A percentile compares a stretch with the other conserved stretches of the same genome.
phyloP scores from a whole-genome alignment of 1,140 invertebrate genomes.

The Pissodes strobi region DNA sequence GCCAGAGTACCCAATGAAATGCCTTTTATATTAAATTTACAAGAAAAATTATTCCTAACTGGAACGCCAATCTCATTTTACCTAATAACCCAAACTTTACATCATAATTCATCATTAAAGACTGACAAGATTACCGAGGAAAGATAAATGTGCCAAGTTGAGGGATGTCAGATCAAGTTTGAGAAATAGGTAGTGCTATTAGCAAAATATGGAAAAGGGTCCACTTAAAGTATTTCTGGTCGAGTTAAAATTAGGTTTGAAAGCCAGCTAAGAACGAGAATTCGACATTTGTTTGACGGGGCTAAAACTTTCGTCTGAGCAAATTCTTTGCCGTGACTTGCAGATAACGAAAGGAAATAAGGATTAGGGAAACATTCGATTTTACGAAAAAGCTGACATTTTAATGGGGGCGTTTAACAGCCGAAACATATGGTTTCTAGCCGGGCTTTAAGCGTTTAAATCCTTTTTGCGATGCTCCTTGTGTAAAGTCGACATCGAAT shows the following conservation, averaged over 20 bases:
- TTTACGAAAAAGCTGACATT: constrained; percentile 46
- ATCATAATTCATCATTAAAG: constrained; percentile 30
- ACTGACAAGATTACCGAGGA: constrained; percentile 24
- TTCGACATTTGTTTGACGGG: constrained; percentile 37
- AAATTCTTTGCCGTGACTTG: constrained; percentile 49
- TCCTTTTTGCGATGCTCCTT: constrained; percentile 1
- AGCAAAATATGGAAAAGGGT: constrained; percentile 33
- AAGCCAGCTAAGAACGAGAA: constrained; percentile 1
- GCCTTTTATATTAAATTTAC: too few species aligned
- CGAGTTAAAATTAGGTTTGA: constrained; percentile 17
- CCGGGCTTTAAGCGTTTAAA: neutral
- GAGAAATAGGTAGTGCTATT: constrained; percentile 31
- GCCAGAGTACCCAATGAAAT: too few species aligned
- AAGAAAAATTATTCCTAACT: neutral
- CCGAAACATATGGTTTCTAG: constrained; percentile 42
- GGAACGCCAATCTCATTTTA: neutral
- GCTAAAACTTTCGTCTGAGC: constrained; percentile 13
- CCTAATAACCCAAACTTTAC: constrained; percentile 29
- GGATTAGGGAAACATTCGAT: constrained; percentile 35
- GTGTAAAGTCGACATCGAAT: too few species aligned
- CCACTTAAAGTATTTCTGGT: constrained; percentile 15
- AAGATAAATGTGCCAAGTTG: constrained; percentile 30
- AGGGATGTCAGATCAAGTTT: constrained; percentile 26
- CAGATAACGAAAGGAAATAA: constrained; percentile 34
- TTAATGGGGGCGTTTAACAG: constrained; percentile 45